phyloP scores from a whole-genome alignment of 2,113 vertebrate genomes.

The Oryzias woworae region DNA sequence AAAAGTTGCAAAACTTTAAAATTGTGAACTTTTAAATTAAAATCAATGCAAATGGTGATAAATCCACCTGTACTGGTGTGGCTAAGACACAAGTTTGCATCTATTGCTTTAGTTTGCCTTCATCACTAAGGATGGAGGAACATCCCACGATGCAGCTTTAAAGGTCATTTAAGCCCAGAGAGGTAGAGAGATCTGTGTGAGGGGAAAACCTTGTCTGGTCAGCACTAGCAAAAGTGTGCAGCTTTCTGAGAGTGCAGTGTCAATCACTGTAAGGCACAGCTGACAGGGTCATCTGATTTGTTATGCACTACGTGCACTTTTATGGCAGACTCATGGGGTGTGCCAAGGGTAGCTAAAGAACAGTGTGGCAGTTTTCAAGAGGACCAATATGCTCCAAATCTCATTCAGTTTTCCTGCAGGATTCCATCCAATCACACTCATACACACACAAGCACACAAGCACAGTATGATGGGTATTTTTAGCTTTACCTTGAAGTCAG shows the following conservation, averaged over 20 bases:
- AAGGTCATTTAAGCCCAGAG: conserved; percentile 23
- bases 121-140: too few species aligned
- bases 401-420: conserved; percentile 27
- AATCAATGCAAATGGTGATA: too few species aligned
- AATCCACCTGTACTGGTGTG: too few species aligned
- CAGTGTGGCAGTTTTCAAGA: conserved; percentile 31
- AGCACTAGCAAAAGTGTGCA: conserved; percentile 56
- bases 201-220: conserved; percentile 62
- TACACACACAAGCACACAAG: not conserved
- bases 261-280: conserved; percentile 58
- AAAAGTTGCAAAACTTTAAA: too few species aligned
- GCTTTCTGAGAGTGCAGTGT: conserved; percentile 52
- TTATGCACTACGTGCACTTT: conserved; percentile 68
- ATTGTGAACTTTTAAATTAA: too few species aligned
- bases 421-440: conserved; percentile 12
- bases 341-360: conserved; percentile 47
- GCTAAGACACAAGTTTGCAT: too few species aligned
- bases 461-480: conserved; percentile 1
- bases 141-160: not conserved
- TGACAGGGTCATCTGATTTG: conserved; percentile 65
- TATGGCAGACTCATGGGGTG: conserved; percentile 37
- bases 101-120: too few species aligned
- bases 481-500: conserved; percentile 31
- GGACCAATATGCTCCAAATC: conserved; percentile 49
- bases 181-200: conserved; percentile 31